These are phyloP conservation scores for Hydrochoerus hydrochaeris DNA, from an alignment of 2,113 vertebrate species.

Conservation along the genomic window DNA sequence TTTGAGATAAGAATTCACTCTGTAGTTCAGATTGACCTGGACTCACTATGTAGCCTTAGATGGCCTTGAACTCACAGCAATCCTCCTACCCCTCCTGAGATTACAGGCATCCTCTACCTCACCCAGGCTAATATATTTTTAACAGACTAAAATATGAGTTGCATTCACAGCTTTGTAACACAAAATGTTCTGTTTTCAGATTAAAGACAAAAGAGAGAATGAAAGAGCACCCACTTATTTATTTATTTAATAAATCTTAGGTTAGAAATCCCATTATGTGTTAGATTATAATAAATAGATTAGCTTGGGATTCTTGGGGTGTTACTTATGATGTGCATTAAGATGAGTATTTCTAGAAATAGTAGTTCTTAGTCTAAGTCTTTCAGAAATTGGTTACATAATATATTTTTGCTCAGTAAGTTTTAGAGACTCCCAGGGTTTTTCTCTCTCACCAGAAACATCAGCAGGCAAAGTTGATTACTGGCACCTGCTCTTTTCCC, in stretches of 20 bases:
- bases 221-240: neutral
- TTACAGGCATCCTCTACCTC: neutral
- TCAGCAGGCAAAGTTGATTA: neutral
- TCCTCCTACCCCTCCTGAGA: neutral
- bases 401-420: neutral
- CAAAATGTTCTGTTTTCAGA: neutral
- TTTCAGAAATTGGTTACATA: neutral
- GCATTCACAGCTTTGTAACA: slow-evolving; percentile 12
- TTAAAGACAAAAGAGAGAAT: slow-evolving; percentile 19
- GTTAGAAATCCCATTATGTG: neutral
- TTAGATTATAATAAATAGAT: neutral
- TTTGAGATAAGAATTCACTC: neutral
- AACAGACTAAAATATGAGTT: slow-evolving; percentile 29
- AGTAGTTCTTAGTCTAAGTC: neutral
- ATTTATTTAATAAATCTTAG: neutral
- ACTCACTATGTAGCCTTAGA: neutral
- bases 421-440: neutral
- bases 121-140: neutral
- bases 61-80: neutral
- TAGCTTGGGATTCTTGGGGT: neutral
- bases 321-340: neutral
- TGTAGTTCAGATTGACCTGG: neutral
- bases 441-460: neutral
- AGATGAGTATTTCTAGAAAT: neutral
- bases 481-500: neutral